Base-by-base conservation (phyloP, 2,797 vertebrate genomes). In the Cetoscarus ocellatus region DNA sequence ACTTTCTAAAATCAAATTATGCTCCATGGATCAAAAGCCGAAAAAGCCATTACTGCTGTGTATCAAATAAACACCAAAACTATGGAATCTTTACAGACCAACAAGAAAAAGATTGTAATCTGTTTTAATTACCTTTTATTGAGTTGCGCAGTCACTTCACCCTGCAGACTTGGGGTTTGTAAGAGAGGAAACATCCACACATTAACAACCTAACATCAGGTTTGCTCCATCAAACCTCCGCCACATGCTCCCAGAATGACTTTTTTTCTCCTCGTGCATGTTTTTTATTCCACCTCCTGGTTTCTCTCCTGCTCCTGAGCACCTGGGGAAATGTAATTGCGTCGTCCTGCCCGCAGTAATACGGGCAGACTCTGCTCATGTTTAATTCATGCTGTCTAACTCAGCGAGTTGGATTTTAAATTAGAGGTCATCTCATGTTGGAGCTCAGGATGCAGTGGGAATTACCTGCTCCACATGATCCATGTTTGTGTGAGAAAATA, bases 251-350 rank as follows among this genome's bases (percentile, higher is more conserved):
- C 69, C 51, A 14, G 38, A 51, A 70, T 75, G 7, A 15, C 36
- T 49, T n/a, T 60, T 13, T 52, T 61, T 66, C 13, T 12, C n/a
- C 27, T 13, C 7, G 17, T 44, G 12, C 13, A 8, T 14, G 15
- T n/a, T 59, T 53, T 27, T 34, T 50, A 10, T n/a, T 38, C 58
- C 13, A 48, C 40, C 50, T 36, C 39, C 61, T 36, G 35, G 79
- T 80, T 57, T 48, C 64, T 75, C 51, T n/a, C 8, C 75, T 49
- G 61, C 71, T n/a, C 77, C 80, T 27, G 52, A 75, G 71, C 70
- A 88, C 90, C 87, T 78, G 43, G 86, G 88, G 85, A 89, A 75
- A 79, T 86, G 88, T 85, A 91, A 92, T 90, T 88, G 87, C 84
- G 74, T 88, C 82, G 69, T 87, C 84, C 79, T 90, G 76, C 65